phyloP scores from a whole-genome alignment of 2,113 vertebrate genomes.

The Capreolus pygargus region DNA sequence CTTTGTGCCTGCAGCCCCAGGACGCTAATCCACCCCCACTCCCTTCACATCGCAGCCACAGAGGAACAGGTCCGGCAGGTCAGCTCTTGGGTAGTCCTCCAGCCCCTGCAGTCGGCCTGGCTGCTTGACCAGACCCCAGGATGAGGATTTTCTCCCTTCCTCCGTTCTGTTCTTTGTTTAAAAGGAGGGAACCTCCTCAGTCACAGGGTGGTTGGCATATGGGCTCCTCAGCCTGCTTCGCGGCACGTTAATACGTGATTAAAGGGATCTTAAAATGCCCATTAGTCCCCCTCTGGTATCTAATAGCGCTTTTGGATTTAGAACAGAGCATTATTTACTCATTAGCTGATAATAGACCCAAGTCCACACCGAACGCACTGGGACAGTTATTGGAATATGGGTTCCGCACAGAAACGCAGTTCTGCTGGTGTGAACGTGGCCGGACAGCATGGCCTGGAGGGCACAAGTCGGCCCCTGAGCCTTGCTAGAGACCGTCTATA shows the following conservation, averaged over 20 bases:
- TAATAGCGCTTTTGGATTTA: conserved; percentile 68
- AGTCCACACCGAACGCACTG: not conserved
- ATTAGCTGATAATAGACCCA: conserved; percentile 67
- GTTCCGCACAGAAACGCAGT: not conserved
- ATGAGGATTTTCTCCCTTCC: not conserved
- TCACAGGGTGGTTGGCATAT: not conserved
- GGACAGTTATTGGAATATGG: conserved; percentile 9
- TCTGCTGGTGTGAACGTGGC: not conserved
- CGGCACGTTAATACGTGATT: conserved; percentile 65
- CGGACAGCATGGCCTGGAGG: not conserved
- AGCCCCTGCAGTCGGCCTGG: not conserved
- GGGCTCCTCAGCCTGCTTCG: conserved; percentile 18
- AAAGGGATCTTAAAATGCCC: conserved; percentile 72
- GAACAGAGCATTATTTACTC: conserved; percentile 76
- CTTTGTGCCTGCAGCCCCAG: not conserved
- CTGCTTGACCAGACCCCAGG: not conserved
- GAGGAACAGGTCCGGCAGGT: not conserved
- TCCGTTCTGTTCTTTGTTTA: not conserved
- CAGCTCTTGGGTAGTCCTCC: not conserved
- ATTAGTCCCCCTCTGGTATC: conserved; percentile 71
- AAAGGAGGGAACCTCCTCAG: not conserved
- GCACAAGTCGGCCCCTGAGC: not conserved
- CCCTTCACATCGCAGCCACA: not conserved
- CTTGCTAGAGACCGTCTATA: not conserved
- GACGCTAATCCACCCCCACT: not conserved